A percentile compares a stretch with the other conserved stretches of the same genome.
Evolutionary conservation across 2,113 vertebrate genomes (phyloP).

Genomic region (Prolemur simus): DNA sequence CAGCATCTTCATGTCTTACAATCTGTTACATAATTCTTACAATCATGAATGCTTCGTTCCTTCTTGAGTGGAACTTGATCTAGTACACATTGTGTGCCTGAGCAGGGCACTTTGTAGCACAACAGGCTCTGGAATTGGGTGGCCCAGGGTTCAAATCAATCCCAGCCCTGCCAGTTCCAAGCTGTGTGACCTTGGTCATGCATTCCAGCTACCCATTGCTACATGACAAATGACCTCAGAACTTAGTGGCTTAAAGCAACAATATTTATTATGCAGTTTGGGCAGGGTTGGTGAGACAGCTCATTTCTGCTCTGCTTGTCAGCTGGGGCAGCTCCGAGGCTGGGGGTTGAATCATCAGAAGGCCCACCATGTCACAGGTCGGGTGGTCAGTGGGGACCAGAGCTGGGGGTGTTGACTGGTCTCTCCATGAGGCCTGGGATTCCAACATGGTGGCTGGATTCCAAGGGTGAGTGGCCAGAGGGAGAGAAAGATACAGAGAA

Average conservation of each 20-base stretch:
- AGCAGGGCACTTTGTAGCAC: neutral
- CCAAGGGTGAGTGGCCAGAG: neutral
- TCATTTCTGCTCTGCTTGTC: slow-evolving; percentile 33
- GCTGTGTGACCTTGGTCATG: neutral
- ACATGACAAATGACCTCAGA: neutral
- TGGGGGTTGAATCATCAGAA: neutral
- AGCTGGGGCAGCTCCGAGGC: neutral
- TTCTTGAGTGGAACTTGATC: neutral
- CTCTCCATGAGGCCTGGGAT: neutral
- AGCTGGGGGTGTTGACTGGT: neutral
- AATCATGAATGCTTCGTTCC: neutral
- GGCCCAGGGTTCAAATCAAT: neutral
- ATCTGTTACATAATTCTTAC: neutral
- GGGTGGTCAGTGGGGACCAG: neutral
- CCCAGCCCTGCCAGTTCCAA: neutral
- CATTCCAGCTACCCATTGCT: slow-evolving; percentile 15
- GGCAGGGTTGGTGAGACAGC: neutral
- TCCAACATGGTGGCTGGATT: neutral
- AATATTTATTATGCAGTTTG: slow-evolving; percentile 45
- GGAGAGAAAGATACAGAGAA: neutral
- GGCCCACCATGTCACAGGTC: neutral
- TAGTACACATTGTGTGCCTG: neutral
- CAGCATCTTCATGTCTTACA: neutral
- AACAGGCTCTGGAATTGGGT: neutral
- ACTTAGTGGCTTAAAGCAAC: slow-evolving; percentile 30